A percentile compares a stretch with the other conserved stretches of the same genome.
Evolutionary conservation across 2,113 vertebrate genomes (phyloP).

Genomic region (Leptocoma aspasia): DNA sequence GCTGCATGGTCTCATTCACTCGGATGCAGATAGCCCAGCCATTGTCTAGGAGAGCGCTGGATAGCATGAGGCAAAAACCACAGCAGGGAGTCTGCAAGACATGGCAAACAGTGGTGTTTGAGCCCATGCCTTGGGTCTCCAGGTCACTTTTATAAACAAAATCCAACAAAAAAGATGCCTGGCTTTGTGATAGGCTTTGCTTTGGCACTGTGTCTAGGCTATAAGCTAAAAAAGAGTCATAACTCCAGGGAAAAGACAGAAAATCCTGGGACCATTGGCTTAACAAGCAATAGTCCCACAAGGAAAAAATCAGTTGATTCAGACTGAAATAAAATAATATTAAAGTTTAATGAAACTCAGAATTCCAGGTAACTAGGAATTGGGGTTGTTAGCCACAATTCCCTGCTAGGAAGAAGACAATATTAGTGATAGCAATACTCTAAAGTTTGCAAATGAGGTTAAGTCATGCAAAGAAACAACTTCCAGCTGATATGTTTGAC

Average conservation of each 20-base stretch:
- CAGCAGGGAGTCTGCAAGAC: neutral
- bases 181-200: neutral
- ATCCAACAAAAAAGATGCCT: neutral
- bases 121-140: neutral
- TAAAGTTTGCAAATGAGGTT: conserved; percentile 29
- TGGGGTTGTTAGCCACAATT: neutral
- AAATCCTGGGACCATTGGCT: neutral
- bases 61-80: neutral
- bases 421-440: neutral
- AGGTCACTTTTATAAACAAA: neutral
- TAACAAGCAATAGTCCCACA: neutral
- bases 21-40: neutral
- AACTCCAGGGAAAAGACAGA: neutral
- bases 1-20: neutral
- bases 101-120: neutral
- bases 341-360: neutral
- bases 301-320: neutral
- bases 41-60: neutral
- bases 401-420: conserved; percentile 18
- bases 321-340: neutral
- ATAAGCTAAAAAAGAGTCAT: neutral
- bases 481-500: conserved; percentile 48
- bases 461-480: conserved; percentile 47
- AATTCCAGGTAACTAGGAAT: neutral
- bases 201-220: neutral